Conservation (phyloP, 2,797 vertebrate species). For the Discoglossus pictus region DNA sequence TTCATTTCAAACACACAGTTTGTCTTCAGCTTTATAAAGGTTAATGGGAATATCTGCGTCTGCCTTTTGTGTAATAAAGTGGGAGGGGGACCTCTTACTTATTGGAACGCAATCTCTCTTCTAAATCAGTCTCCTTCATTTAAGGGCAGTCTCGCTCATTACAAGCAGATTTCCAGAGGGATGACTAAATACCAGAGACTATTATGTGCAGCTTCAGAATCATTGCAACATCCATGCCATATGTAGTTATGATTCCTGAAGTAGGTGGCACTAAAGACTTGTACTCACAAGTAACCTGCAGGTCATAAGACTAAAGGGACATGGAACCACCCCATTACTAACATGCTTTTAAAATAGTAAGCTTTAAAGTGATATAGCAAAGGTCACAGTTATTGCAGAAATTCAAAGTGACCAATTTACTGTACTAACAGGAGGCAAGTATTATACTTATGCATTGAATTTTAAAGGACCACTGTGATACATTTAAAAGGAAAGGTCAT, state of each 20-base stretch:
- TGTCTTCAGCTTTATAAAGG: conserved; percentile 47
- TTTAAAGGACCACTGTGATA: too few relatives aligned
- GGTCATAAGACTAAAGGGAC: too few relatives aligned
- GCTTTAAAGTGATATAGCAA: too few relatives aligned
- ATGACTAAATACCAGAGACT: background rate
- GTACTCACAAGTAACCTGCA: too few relatives aligned
- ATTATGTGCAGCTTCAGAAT: conserved; percentile 3
- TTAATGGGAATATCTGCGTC: conserved; percentile 42
- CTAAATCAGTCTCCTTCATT: conserved; percentile 30
- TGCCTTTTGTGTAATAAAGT: conserved; percentile 35
- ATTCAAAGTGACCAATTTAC: too few relatives aligned
- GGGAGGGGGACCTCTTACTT: conserved; percentile 14
- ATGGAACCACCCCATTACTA: too few relatives aligned
- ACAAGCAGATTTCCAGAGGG: conserved; percentile 24
- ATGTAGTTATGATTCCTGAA: too few relatives aligned
- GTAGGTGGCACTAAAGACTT: background rate
- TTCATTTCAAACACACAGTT: conserved; percentile 48
- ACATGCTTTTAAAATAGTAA: too few relatives aligned
- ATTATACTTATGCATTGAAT: too few relatives aligned
- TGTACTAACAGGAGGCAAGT: too few relatives aligned
- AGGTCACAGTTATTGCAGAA: too few relatives aligned
- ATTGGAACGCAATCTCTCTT: conserved; percentile 22
- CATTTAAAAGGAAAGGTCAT: too few relatives aligned
- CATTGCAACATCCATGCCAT: background rate
- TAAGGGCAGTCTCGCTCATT: conserved; percentile 22